These are phyloP conservation scores for Tragelaphus eurycerus DNA, from an alignment of 2,797 vertebrate genomes.

Conservation along the genomic window DNA sequence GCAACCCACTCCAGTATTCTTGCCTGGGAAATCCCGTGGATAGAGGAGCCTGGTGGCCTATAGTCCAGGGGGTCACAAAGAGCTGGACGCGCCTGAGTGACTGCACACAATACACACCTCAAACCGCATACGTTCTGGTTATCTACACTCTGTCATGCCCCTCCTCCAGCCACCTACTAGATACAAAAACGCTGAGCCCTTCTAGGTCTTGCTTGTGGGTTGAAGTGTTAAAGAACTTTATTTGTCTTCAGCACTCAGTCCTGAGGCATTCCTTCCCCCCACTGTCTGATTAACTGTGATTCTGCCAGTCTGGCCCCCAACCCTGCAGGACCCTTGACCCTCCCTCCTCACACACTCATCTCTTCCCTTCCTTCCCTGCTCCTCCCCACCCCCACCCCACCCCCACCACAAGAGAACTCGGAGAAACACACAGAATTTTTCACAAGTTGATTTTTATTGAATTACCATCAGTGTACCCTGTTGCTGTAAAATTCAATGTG, in stretches of 20 bases:
- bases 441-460: slow-evolving; percentile 14
- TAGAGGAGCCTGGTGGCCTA: background rate
- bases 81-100: background rate
- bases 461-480: background rate
- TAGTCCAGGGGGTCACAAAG: background rate
- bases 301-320: background rate
- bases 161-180: background rate
- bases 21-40: background rate
- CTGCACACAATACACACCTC: background rate
- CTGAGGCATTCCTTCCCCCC: background rate
- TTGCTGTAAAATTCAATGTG: background rate
- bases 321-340: background rate
- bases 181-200: background rate
- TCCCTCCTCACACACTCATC: background rate
- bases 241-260: background rate
- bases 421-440: background rate
- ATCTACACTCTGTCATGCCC: background rate
- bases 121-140: background rate
- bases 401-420: background rate
- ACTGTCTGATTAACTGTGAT: background rate
- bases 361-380: background rate
- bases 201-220: background rate
- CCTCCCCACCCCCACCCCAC: background rate
- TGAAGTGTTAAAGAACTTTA: background rate
- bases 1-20: background rate